Conservation (phyloP, 2,113 vertebrate genomes). For the Cervus canadensis region DNA sequence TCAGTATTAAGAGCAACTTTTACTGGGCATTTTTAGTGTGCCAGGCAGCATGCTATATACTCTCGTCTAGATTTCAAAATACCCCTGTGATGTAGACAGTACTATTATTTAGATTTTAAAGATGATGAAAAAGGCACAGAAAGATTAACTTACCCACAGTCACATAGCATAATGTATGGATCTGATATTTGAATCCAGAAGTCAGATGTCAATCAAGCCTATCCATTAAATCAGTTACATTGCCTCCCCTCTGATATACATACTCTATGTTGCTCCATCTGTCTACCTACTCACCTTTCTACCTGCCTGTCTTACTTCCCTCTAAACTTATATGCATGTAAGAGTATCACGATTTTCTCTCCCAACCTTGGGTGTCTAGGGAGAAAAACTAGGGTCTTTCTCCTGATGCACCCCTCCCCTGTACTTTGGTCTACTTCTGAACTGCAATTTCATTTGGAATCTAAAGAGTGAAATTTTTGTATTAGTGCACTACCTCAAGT, state of each 20-base stretch:
- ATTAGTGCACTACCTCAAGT: neutral
- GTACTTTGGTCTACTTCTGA: neutral
- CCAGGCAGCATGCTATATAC: neutral
- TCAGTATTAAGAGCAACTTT: neutral
- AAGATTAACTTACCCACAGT: neutral
- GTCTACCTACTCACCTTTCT: neutral
- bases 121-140: neutral
- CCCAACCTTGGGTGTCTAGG: neutral
- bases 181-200: neutral
- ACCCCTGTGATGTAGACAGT: neutral
- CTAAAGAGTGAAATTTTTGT: neutral
- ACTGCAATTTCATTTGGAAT: neutral
- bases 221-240: accelerated
- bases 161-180: neutral
- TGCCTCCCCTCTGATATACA: accelerated
- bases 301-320: neutral
- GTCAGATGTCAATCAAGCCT: neutral
- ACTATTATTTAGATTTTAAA: neutral
- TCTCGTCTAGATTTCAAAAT: neutral
- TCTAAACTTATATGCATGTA: accelerated
- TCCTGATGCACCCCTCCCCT: neutral
- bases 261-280: neutral
- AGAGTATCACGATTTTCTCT: neutral
- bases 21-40: neutral
- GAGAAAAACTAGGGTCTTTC: neutral